phyloP scores from a whole-genome alignment of 1,140 invertebrate species.

The Euura saliciscinereae region DNA sequence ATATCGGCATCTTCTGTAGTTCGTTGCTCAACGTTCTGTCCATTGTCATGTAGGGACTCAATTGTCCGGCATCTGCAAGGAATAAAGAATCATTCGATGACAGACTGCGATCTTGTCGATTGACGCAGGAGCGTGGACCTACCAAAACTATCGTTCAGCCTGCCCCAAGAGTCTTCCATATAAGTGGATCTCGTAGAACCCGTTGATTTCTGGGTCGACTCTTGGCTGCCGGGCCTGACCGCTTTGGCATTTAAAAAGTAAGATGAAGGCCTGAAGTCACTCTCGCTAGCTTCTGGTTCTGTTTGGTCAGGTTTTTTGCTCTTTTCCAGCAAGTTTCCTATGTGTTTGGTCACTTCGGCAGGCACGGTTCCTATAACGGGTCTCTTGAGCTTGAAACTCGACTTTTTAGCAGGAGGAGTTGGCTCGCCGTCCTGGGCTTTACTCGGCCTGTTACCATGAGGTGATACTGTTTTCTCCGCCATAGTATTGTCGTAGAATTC shows the following conservation, averaged over 20 bases:
- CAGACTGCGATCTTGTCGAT: not conserved
- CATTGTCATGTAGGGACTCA: not conserved
- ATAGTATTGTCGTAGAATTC: not conserved
- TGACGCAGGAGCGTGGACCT: not conserved
- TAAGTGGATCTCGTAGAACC: not conserved
- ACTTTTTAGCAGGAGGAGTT: not conserved
- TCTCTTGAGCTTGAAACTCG: conserved; percentile 20
- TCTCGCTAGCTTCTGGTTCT: conserved; percentile 4
- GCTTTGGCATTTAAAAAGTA: not conserved
- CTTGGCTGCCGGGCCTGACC: not conserved
- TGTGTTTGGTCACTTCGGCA: conserved; percentile 13
- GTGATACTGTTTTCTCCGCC: not conserved
- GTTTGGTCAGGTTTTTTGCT: conserved; percentile 8
- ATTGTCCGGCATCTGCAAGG: not conserved
- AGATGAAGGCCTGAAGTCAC: conserved; percentile 19
- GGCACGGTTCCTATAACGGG: conserved; percentile 18
- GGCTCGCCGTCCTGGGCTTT: too few species aligned
- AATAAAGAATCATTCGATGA: not conserved
- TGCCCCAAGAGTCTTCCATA: not conserved
- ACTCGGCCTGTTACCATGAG: too few species aligned
- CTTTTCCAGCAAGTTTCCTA: conserved; percentile 18
- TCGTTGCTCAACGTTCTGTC: not conserved
- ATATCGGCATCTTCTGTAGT: not conserved
- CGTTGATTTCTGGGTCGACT: not conserved
- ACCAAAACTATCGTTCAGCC: conserved; percentile 3